Percentiles rank a stretch among this genome's conserved stretches.
phyloP scores from a whole-genome alignment of 64 coral and sea anemone genomes.

The Trachythela sp. region DNA sequence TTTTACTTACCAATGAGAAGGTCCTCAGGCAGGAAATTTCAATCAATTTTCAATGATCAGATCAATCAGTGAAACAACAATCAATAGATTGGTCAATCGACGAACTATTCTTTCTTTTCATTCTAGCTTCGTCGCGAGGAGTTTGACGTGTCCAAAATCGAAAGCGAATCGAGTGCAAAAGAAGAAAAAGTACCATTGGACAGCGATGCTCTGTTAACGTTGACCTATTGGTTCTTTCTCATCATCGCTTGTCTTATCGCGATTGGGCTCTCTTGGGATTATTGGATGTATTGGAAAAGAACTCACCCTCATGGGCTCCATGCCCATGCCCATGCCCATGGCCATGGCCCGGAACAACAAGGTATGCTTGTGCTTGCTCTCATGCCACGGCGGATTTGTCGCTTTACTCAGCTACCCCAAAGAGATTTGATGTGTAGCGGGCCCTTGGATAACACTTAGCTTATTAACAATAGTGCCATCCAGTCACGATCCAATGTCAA shows the following conservation, averaged over 20 bases:
- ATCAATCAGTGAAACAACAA: too few species aligned
- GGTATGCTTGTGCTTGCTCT: background rate
- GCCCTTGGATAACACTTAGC: too few species aligned
- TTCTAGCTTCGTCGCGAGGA: background rate
- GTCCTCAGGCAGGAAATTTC: too few species aligned
- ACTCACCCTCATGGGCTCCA: background rate
- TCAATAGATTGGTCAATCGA: background rate
- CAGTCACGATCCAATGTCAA: too few species aligned
- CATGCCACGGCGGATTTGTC: too few species aligned
- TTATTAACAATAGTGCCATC: too few species aligned
- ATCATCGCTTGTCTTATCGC: background rate
- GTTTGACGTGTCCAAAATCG: background rate
- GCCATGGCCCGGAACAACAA: too few species aligned
- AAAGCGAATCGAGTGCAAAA: background rate
- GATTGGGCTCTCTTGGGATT: constrained; percentile 1
- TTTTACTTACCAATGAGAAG: too few species aligned
- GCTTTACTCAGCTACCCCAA: too few species aligned
- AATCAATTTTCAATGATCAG: too few species aligned
- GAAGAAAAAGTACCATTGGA: background rate
- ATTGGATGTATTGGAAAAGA: background rate
- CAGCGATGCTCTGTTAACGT: background rate
- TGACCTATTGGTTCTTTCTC: background rate
- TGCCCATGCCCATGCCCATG: too few species aligned
- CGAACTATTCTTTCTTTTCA: background rate
- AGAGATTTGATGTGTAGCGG: too few species aligned